Conservation (phyloP, 2,113 vertebrate species). For the Eulacestoma nigropectus region DNA sequence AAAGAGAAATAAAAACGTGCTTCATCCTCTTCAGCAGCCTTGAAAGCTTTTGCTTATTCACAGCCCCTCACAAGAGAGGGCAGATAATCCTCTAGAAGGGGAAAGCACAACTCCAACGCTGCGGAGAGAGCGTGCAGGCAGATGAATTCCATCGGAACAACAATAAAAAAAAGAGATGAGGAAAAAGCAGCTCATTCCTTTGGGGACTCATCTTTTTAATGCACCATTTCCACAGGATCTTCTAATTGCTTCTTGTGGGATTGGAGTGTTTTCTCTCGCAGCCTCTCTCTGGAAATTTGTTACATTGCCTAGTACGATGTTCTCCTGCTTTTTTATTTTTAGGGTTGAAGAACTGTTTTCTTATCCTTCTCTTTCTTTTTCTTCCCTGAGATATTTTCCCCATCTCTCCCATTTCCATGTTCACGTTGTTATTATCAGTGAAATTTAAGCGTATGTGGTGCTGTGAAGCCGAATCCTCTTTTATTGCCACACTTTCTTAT, state of each 20-base stretch:
- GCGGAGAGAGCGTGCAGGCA: background rate
- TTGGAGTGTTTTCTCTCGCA: background rate
- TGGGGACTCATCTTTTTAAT: conserved; percentile 51
- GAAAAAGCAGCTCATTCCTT: background rate
- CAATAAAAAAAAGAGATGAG: background rate
- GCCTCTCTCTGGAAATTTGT: background rate
- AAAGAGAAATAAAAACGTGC: conserved; percentile 41
- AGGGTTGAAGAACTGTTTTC: background rate
- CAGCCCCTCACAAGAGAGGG: background rate
- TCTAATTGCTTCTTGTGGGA: conserved; percentile 58
- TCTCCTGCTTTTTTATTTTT: background rate
- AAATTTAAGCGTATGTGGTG: background rate
- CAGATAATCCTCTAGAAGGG: conserved; percentile 1
- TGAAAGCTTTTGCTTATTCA: conserved; percentile 29
- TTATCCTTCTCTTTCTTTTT: background rate
- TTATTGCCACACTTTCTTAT: background rate
- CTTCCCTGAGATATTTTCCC: background rate
- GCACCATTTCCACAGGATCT: conserved; percentile 34
- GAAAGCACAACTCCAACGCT: background rate
- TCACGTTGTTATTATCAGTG: background rate
- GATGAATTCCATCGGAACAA: background rate
- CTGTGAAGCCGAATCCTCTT: background rate
- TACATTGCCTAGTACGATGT: background rate
- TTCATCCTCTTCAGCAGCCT: conserved; percentile 1
- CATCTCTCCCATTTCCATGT: background rate